These are phyloP conservation scores for Synchiropus splendidus DNA, from an alignment of 2,113 vertebrate genomes.

Conservation along the genomic window DNA sequence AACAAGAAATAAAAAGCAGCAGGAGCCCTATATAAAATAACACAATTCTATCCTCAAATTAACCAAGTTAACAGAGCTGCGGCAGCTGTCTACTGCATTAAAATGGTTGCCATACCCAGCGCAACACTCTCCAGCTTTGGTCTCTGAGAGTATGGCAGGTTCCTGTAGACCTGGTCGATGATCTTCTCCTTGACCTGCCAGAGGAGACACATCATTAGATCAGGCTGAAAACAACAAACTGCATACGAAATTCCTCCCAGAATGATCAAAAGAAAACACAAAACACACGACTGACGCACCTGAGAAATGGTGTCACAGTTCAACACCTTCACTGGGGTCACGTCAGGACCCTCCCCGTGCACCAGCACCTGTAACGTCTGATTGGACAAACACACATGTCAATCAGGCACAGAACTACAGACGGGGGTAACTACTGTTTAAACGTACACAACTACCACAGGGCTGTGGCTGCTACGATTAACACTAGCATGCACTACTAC, in stretches of 20 bases:
- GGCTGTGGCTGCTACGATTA: no score
- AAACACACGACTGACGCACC: constrained; percentile 16
- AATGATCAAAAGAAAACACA: background rate
- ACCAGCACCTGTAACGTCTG: constrained; percentile 90
- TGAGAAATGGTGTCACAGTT: constrained; percentile 95
- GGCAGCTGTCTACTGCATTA: no score
- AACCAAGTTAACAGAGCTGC: no score
- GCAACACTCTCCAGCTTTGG: constrained; percentile 84
- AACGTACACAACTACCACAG: no score
- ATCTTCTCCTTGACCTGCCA: constrained; percentile 89
- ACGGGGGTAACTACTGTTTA: no score
- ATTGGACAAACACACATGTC: constrained; percentile 9
- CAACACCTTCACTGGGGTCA: constrained; percentile 86
- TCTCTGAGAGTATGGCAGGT: constrained; percentile 83
- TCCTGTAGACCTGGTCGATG: constrained; percentile 92
- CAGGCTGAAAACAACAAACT: background rate
- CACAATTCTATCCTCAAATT: no score
- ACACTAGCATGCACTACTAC: no score
- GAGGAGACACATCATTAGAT: background rate
- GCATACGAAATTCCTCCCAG: background rate
- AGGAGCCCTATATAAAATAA: no score
- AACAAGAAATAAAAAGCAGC: no score
- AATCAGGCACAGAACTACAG: constrained; percentile 1
- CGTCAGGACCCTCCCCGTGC: constrained; percentile 81
- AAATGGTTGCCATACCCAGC: constrained; percentile 63